Conservation (phyloP, 2,113 vertebrate species). For the Hypanus sabinus region DNA sequence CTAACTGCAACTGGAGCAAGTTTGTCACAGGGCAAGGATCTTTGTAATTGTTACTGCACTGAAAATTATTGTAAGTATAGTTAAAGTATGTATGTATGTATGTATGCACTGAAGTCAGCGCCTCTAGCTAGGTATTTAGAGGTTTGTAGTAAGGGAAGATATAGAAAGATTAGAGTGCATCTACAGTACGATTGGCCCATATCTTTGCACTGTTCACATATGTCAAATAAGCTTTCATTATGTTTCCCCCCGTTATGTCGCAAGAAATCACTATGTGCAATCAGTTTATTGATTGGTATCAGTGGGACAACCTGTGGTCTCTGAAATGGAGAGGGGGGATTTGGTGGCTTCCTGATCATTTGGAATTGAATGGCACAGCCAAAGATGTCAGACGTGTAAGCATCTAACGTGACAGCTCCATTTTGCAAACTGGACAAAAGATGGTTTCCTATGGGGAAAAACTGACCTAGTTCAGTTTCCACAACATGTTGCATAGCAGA, state of each 20-base stretch:
- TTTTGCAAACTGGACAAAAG: conserved; percentile 2
- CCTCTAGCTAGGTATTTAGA: not conserved
- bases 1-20: not conserved
- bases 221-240: not conserved
- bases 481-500: not conserved
- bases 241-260: not conserved
- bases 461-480: not conserved
- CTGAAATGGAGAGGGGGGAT: not conserved
- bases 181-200: not conserved
- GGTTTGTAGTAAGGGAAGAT: not conserved
- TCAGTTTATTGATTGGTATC: not conserved
- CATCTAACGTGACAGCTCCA: not conserved
- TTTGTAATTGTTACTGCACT: conserved; percentile 10
- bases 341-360: not conserved
- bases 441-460: not conserved
- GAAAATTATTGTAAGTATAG: conserved; percentile 12
- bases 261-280: not conserved
- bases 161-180: not conserved
- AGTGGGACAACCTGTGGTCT: not conserved
- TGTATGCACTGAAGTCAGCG: not conserved
- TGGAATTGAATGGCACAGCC: not conserved
- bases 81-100: not conserved
- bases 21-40: not conserved
- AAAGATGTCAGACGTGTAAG: not conserved
- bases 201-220: not conserved